phyloP scores from a whole-genome alignment of 2,888 invertebrate genomes.

The Melinaea marsaeus region DNA sequence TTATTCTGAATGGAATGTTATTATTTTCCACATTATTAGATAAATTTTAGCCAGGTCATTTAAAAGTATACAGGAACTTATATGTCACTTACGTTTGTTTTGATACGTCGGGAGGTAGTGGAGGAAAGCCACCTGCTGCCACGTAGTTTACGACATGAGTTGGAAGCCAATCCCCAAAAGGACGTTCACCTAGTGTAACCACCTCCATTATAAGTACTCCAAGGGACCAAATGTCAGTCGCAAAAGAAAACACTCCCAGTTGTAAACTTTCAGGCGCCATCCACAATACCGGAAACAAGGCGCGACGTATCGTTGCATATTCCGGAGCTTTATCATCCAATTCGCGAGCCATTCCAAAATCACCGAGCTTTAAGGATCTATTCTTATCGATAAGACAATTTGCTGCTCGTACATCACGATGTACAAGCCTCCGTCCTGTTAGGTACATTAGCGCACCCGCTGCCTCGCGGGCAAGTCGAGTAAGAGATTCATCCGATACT shows the following conservation, averaged over 20 bases:
- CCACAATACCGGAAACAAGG: conserved; percentile 91
- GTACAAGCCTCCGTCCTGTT: conserved; percentile 86
- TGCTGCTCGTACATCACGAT: conserved; percentile 88
- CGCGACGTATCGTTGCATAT: conserved; percentile 89
- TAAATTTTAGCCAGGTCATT: no score
- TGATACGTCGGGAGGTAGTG: conserved; percentile 79
- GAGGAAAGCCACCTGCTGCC: conserved; percentile 81
- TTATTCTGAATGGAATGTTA: no score
- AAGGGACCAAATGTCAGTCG: conserved; percentile 93
- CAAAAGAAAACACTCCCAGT: conserved; percentile 87
- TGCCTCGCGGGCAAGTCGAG: conserved; percentile 54
- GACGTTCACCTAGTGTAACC: conserved; percentile 92
- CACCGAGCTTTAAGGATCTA: conserved; percentile 85
- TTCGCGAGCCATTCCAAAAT: conserved; percentile 84
- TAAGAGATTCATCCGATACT: conserved; percentile 48
- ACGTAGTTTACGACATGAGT: conserved; percentile 79
- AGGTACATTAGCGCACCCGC: conserved; percentile 88
- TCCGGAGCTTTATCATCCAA: conserved; percentile 84
- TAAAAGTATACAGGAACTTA: not conserved
- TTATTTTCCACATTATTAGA: no score
- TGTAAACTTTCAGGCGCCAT: conserved; percentile 93
- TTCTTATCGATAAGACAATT: conserved; percentile 87
- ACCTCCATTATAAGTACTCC: conserved; percentile 91
- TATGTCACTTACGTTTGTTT: conserved; percentile 41
- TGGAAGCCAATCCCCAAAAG: conserved; percentile 86